Base-by-base conservation (phyloP, 2,113 vertebrate species). In the Centropus unirufus region DNA sequence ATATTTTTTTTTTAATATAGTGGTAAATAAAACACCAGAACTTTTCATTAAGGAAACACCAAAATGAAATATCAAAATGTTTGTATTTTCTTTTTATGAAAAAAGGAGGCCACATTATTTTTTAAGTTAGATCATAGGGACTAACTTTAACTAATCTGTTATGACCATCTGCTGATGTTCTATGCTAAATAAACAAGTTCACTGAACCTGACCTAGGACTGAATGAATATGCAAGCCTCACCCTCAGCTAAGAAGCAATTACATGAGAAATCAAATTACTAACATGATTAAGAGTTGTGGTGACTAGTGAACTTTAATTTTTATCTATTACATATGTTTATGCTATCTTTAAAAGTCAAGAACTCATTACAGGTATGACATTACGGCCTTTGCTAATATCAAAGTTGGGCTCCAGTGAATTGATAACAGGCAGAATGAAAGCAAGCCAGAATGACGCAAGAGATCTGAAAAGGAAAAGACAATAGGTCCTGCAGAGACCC, bases 311-410 rank as follows among this genome's bases (percentile, higher is more conserved):
- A 96, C 91, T 97, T 98, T 79, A 93, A 87, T 81, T 97, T 97
- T 97, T 95, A 83, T 96, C 70, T 92, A 90, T 92, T 96, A 78
- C 92, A 73, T 96, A 90, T 95, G 88, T 96, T 97, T 97, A 97
- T 94, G 69, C 70, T 97, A 89, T 81, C 86, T 97, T 92, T 97
- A 96, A 96, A 98, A 98, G 96, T 97, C 97, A 97, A 98, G 93
- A 70, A 92, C 69, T 97, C 96, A 94, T 97, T 97, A 94, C 42
- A 97, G 91, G 97, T 97, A 94, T 90, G 92, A 95, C 91, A 97
- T 96, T 87, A 91, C 83, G 94, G 91, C 97, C 91, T 96, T 98
- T 97, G 93, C 92, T 96, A 93, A 93, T 90, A 96, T 67, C 87
- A 92, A 95, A 95, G 86, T 72, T 95, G 96, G 95, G 91, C 54